These are phyloP conservation scores for Octodon degus DNA, from an alignment of 2,113 vertebrate species.

Conservation along the genomic window DNA sequence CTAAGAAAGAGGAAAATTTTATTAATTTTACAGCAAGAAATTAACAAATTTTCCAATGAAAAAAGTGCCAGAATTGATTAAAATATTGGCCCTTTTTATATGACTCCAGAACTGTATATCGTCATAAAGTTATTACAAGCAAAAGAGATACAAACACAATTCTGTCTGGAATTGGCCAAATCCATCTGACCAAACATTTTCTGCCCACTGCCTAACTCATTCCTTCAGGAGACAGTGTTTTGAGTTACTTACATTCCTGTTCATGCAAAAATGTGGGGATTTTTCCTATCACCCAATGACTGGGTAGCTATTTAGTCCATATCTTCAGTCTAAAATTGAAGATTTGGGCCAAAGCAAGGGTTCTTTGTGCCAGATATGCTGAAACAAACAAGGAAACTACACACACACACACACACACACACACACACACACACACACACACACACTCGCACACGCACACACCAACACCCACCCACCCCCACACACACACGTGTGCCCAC, in stretches of 20 bases:
- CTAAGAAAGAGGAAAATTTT: background rate
- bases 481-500: background rate
- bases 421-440: background rate
- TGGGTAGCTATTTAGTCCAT: background rate
- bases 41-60: background rate
- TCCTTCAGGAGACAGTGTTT: background rate
- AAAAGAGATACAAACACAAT: too few species aligned
- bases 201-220: background rate
- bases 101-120: background rate
- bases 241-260: background rate
- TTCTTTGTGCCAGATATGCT: background rate
- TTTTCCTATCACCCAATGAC: background rate
- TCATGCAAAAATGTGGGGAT: background rate
- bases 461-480: too few species aligned
- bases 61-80: background rate
- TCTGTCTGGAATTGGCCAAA: slow-evolving; percentile 2
- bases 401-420: background rate
- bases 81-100: background rate
- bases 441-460: background rate
- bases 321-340: background rate
- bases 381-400: background rate
- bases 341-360: background rate
- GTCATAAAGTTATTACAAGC: too few species aligned
- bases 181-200: background rate
- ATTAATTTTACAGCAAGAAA: background rate